A percentile compares a stretch with the other conserved stretches of the same genome.
Conservation (phyloP, 64 coral and sea anemone species). For the Montipora capricornis region DNA sequence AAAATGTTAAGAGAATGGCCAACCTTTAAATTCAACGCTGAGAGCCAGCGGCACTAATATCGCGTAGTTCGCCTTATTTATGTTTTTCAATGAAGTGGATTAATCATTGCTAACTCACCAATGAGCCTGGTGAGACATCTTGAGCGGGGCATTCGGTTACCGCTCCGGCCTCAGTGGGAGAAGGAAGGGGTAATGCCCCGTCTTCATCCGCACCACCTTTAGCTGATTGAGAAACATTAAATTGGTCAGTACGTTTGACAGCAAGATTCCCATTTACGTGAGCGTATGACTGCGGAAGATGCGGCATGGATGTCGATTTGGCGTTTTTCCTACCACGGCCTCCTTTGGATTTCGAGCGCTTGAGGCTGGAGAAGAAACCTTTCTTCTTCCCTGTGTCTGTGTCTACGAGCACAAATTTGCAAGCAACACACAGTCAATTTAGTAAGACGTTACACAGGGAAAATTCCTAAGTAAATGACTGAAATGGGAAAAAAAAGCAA, state of each 20-base stretch:
- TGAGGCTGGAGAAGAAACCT: conserved; percentile 84
- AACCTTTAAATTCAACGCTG: background rate
- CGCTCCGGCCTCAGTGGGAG: conserved; percentile 57
- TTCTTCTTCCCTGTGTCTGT: conserved; percentile 80
- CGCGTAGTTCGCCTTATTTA: background rate
- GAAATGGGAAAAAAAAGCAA: conserved; percentile 16
- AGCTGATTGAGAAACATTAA: conserved; percentile 95
- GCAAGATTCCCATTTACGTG: conserved; percentile 74
- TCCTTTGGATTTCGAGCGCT: conserved; percentile 75
- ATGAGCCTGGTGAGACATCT: conserved; percentile 85
- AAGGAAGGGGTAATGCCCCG: conserved; percentile 42
- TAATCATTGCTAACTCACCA: conserved; percentile 36
- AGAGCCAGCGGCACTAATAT: background rate
- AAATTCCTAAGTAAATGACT: background rate
- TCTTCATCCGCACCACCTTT: conserved; percentile 78
- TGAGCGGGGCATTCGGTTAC: conserved; percentile 89
- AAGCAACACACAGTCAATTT: conserved; percentile 54
- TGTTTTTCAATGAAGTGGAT: background rate
- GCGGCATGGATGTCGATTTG: conserved; percentile 86
- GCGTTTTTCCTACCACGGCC: conserved; percentile 76
- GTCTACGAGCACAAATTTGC: conserved; percentile 64
- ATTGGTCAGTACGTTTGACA: conserved; percentile 78
- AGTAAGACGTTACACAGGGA: background rate
- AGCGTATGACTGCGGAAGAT: conserved; percentile 81
- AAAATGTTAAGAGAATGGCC: background rate